Evolutionary conservation across 2,113 vertebrate species (phyloP).

Genomic region (Siniperca knerii): DNA sequence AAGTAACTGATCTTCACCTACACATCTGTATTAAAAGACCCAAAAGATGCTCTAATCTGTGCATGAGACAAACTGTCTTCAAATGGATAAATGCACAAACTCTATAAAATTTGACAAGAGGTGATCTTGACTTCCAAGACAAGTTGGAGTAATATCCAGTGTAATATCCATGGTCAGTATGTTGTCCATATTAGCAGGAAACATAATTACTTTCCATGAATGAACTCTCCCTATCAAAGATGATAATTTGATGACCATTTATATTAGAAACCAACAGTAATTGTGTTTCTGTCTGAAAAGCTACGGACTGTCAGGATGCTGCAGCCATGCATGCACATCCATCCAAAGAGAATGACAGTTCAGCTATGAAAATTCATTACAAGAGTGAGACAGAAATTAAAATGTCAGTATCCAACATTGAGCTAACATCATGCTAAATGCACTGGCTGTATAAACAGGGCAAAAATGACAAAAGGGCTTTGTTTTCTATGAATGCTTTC

Average conservation of each 20-base stretch:
- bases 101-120: neutral
- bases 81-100: neutral
- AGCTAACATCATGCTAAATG: slow-evolving; percentile 36
- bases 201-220: slow-evolving; percentile 23
- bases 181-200: slow-evolving; percentile 7
- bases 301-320: slow-evolving; percentile 25
- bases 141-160: neutral
- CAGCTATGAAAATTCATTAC: slow-evolving; percentile 65
- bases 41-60: neutral
- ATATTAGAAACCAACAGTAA: slow-evolving; percentile 43
- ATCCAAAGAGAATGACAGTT: slow-evolving; percentile 63
- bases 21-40: slow-evolving; percentile 15
- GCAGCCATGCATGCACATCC: slow-evolving; percentile 27
- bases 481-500: slow-evolving; percentile 64
- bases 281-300: slow-evolving; percentile 57
- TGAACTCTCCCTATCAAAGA: neutral
- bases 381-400: slow-evolving; percentile 63
- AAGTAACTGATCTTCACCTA: slow-evolving; percentile 26
- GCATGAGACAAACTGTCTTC: neutral
- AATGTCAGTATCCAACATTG: slow-evolving; percentile 59
- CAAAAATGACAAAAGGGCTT: slow-evolving; percentile 64
- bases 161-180: neutral
- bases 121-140: neutral
- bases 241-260: slow-evolving; percentile 9
- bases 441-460: slow-evolving; percentile 59